A percentile compares a stretch with the other conserved stretches of the same genome.
These are phyloP conservation scores for Dryomyza anilis DNA, from an alignment of 2,888 invertebrate genomes.

Conservation along the genomic window DNA sequence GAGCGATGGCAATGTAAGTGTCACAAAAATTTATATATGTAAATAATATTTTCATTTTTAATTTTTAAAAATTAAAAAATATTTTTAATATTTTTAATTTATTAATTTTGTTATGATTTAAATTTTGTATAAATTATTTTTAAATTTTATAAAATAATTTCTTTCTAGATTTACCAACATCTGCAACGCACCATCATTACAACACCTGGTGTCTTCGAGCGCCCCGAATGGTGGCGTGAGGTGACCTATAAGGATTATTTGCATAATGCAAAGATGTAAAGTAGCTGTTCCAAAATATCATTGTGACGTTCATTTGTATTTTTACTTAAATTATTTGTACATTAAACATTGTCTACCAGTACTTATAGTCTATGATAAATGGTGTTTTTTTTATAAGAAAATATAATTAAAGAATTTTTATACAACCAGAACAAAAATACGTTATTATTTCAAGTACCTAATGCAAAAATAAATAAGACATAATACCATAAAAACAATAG, in stretches of 20 bases:
- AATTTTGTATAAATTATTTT: constrained; percentile 13
- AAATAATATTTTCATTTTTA: no score
- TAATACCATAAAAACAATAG: no score
- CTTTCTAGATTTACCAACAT: constrained; percentile 73
- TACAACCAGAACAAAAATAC: no score
- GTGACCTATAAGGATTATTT: constrained; percentile 64
- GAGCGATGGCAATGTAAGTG: constrained; percentile 80
- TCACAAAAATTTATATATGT: not conserved
- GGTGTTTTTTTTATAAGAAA: no score
- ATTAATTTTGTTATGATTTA: no score
- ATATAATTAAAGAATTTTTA: no score
- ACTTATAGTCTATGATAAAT: no score
- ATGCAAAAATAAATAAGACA: no score
- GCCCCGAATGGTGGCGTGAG: constrained; percentile 80
- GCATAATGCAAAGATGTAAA: constrained; percentile 51
- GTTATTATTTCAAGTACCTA: no score
- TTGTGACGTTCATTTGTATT: not conserved
- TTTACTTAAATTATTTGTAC: not conserved
- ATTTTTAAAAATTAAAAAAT: not conserved
- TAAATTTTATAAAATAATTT: not conserved
- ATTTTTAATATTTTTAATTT: constrained; percentile 8
- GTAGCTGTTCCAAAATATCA: not conserved
- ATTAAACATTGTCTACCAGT: not conserved
- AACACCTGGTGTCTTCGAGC: constrained; percentile 69
- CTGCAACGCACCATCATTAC: constrained; percentile 70